These are phyloP conservation scores for Erynnis tages DNA, from an alignment of 2,888 invertebrate species.

Conservation along the genomic window DNA sequence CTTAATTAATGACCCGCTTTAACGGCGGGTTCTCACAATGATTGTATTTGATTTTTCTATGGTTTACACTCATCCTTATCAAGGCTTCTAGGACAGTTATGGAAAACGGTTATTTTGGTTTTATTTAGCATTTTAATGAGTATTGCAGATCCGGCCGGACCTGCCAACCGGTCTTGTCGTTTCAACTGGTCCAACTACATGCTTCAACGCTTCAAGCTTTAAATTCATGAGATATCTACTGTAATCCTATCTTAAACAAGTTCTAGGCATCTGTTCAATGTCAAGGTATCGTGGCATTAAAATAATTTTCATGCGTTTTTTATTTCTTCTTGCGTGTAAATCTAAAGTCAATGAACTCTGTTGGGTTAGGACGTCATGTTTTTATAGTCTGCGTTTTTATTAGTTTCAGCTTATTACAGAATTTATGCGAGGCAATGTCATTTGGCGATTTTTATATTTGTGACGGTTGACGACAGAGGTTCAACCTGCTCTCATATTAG, in stretches of 20 bases:
- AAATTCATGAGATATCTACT: background rate
- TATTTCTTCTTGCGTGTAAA: background rate
- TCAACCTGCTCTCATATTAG: too few species aligned
- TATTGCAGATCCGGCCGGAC: constrained; percentile 1
- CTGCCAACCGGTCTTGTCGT: constrained; percentile 4
- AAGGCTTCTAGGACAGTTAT: background rate
- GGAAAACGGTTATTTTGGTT: background rate
- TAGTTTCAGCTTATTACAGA: too few species aligned
- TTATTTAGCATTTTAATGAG: constrained; percentile 1
- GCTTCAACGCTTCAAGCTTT: constrained; percentile 1
- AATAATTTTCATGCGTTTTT: constrained; percentile 4
- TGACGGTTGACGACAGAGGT: too few species aligned
- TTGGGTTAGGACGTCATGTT: too few species aligned
- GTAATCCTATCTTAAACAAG: background rate
- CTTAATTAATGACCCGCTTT: too few species aligned
- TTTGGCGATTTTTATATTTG: too few species aligned
- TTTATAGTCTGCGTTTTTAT: too few species aligned
- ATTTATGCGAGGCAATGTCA: too few species aligned
- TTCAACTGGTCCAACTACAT: constrained; percentile 16
- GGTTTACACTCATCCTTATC: too few species aligned
- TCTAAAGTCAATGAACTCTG: constrained; percentile 8
- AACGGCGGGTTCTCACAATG: too few species aligned
- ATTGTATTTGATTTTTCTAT: too few species aligned
- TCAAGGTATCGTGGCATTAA: constrained; percentile 7
- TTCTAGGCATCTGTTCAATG: constrained; percentile 7